Percentiles rank a stretch among this genome's conserved stretches.
Evolutionary conservation across 2,113 vertebrate genomes (phyloP).

Genomic region (Halichoerus grypus): DNA sequence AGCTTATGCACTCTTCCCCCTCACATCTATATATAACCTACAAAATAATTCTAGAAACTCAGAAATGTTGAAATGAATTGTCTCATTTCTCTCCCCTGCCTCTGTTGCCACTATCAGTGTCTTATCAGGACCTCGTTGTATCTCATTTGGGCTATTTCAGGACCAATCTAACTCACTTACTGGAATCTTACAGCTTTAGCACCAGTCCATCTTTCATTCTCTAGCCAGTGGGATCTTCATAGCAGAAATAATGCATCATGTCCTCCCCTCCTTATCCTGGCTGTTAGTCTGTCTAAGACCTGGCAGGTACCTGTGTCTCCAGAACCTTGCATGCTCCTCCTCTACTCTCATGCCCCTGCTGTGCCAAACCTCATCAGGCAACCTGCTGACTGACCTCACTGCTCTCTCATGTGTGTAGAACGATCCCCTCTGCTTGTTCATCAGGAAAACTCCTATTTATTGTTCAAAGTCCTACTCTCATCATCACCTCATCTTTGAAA

Average conservation of each 20-base stretch:
- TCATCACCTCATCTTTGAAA: not conserved
- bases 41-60: not conserved
- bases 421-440: not conserved
- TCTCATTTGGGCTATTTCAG: not conserved
- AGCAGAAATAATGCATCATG: not conserved
- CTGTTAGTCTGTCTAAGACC: not conserved
- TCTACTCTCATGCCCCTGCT: not conserved
- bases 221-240: not conserved
- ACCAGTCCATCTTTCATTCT: not conserved
- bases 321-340: fast-evolving
- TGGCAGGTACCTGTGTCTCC: not conserved
- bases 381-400: not conserved
- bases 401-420: not conserved
- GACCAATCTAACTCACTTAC: not conserved
- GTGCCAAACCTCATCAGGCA: not conserved
- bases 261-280: not conserved
- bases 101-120: not conserved
- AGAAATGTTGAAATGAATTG: not conserved
- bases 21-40: not conserved
- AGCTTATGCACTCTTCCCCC: not conserved
- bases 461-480: not conserved
- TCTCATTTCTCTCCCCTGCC: not conserved
- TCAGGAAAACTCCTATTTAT: not conserved
- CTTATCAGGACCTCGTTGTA: not conserved
- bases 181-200: not conserved